A percentile compares a stretch with the other conserved stretches of the same genome.
These are phyloP conservation scores for Malachius bipustulatus DNA, from an alignment of 2,888 invertebrate species.

Conservation along the genomic window DNA sequence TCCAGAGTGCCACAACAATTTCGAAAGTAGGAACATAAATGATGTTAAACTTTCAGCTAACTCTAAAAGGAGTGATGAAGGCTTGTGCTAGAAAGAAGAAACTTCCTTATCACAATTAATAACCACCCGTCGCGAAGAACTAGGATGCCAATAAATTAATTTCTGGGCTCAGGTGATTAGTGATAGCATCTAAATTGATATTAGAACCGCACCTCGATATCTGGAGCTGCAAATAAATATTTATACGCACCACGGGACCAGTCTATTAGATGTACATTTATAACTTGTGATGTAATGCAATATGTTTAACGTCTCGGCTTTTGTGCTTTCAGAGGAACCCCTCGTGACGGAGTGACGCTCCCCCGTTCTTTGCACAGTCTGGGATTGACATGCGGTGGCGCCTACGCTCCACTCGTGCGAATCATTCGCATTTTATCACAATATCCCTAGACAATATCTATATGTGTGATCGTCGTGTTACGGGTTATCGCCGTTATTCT, in stretches of 20 bases:
- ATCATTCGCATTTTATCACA: constrained; percentile 28
- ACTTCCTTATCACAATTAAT: too few relatives aligned
- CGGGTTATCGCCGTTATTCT: neutral
- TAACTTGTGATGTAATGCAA: constrained; percentile 27
- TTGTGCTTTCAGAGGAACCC: constrained; percentile 20
- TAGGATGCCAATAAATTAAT: too few relatives aligned
- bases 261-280: constrained; percentile 19
- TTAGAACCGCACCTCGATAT: constrained; percentile 1
- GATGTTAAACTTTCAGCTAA: too few relatives aligned
- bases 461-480: constrained; percentile 18
- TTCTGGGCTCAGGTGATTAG: too few relatives aligned
- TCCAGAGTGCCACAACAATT: too few relatives aligned
- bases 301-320: constrained; percentile 31
- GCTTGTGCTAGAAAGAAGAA: too few relatives aligned
- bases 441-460: constrained; percentile 22
- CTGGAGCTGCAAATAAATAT: constrained; percentile 10
- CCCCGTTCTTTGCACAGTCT: constrained; percentile 12
- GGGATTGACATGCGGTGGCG: constrained; percentile 31
- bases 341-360: constrained; percentile 5
- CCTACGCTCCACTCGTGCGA: constrained; percentile 30
- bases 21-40: too few relatives aligned
- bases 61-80: too few relatives aligned
- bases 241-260: constrained; percentile 23
- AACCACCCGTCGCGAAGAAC: too few relatives aligned
- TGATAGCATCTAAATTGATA: constrained; percentile 1